phyloP scores from a whole-genome alignment of 2,797 vertebrate genomes.

The Vespertilio murinus region DNA sequence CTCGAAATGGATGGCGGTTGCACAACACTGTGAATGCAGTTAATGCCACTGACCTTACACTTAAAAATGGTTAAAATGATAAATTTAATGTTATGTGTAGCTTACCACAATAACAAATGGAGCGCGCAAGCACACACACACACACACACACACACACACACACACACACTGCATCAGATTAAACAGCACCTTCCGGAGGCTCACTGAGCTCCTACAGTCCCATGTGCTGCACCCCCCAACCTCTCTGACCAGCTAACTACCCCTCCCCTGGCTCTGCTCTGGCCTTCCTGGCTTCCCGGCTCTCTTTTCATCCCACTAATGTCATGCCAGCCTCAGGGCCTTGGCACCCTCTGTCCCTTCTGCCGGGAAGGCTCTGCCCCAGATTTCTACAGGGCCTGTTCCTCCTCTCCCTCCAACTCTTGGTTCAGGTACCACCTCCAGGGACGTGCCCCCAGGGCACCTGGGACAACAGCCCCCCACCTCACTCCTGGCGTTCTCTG shows the following conservation, averaged over 20 bases:
- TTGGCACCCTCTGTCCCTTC: neutral
- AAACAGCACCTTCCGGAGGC: neutral
- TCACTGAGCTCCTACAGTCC: accelerated
- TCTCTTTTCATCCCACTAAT: neutral
- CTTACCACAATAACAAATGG: neutral
- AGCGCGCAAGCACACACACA: neutral
- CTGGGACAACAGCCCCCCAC: neutral
- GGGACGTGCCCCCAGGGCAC: neutral
- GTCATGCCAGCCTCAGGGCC: neutral
- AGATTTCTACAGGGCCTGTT: neutral
- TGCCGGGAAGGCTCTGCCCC: neutral
- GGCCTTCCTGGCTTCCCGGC: neutral
- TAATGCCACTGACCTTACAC: neutral
- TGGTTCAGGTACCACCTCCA: neutral
- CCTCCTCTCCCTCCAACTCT: neutral
- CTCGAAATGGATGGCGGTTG: neutral
- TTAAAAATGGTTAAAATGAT: neutral
- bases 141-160: neutral
- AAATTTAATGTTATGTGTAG: neutral
- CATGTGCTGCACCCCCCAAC: accelerated
- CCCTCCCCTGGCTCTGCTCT: accelerated
- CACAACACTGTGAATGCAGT: neutral
- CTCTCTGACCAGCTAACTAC: neutral
- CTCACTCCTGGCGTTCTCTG: neutral
- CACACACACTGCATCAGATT: neutral